Evolutionary conservation across 2,888 invertebrate genomes (phyloP), one percentile per base, ranked within the genome.

Genomic region (Leptogaster cylindrica): DNA sequence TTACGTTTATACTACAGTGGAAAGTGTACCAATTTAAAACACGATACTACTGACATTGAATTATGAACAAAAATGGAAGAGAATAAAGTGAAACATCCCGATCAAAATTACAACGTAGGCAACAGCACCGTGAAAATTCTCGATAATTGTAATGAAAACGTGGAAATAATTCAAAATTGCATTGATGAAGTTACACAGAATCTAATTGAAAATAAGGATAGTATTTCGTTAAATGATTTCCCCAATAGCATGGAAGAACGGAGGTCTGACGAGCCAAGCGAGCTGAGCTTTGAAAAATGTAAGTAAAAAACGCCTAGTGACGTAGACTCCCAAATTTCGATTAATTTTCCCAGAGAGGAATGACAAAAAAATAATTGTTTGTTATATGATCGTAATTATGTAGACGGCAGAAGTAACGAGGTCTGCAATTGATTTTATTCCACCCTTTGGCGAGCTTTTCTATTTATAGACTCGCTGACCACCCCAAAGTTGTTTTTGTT

Each of bases 241-340:
- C 25, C 25, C n/a, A 63, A 64, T 5, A 61, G 41, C 12, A 69
- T 52, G 44, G 25, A 61, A 27, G 69, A 67, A 27, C 66, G 71
- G 39, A 46, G 71, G 7, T 69, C 72, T 8, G 76, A 77, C 74
- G 76, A 78, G 77, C 86, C 86, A 76, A 83, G 84, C 36, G 88
- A 89, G 80, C 81, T 89, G 73, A 88, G 85, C 81, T 89, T 89
- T 78, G 89, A 89, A 79, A 84, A 86, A 83, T 85, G 89, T 89
- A 85, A 78, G 74, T 51, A 65, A 7, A 27, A 44, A 27, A 27
- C 3, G 2, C 14, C 27, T 2, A 2, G 8, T 51, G 50, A 50
- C 39, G 23, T 48, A 20, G 8, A 50, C 1, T 16, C 8, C 20
- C 20, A n/a, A n/a, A n/a, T n/a, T n/a, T n/a, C n/a, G n/a, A n/a